Evolutionary conservation across 2,113 vertebrate species (phyloP), one percentile per base, ranked within the genome.

Genomic region (Tympanuchus pallidicinctus): DNA sequence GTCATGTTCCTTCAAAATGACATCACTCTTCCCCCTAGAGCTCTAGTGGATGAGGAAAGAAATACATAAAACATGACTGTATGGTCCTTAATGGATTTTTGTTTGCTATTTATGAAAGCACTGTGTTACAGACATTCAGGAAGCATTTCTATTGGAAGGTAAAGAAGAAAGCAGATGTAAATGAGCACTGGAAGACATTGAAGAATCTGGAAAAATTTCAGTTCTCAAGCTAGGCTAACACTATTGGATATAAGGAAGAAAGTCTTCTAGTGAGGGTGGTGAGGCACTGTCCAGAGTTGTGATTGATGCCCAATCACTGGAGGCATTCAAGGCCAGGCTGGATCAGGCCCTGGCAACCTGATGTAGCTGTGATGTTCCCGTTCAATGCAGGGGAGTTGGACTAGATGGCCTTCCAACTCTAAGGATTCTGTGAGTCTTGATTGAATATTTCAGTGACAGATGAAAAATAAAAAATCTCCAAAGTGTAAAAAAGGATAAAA

Each of bases 381-480:
- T 54, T 54, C 52, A 54, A 4, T 54, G 52, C 27, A 54, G 27
- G 50, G 27, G 27, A 54, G 27, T 17, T 28, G 8, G 52, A 54
- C 15, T 54, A 54, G 27, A 54, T 54, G 52, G 27, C 52, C 52
- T 54, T 54, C 27, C 27, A 54, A 30, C 52, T 30, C 27, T 54
- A 28, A 30, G 9, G 52, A 54, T 54, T 54, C 52, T 30, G 30
- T 30, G 27, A 54, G 15, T 28, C 52, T 54, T 54, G 52, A 54
- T 6, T 17, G 67, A 83, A 81, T n/a, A 95, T 13, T n/a, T n/a
- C 66, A 64, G 60, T 67, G 66, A 77, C 3, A 90, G 36, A 86
- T 64, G 69, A 94, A 88, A 91, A 48, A 78, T 85, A 94, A 89
- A 88, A 94, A 89, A 42, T 32, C 70, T 71, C 65, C 50, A 64